A percentile compares a stretch with the other conserved stretches of the same genome.
These are phyloP conservation scores for Ylistrum balloti DNA, from an alignment of 1,140 invertebrate genomes.

Conservation along the genomic window DNA sequence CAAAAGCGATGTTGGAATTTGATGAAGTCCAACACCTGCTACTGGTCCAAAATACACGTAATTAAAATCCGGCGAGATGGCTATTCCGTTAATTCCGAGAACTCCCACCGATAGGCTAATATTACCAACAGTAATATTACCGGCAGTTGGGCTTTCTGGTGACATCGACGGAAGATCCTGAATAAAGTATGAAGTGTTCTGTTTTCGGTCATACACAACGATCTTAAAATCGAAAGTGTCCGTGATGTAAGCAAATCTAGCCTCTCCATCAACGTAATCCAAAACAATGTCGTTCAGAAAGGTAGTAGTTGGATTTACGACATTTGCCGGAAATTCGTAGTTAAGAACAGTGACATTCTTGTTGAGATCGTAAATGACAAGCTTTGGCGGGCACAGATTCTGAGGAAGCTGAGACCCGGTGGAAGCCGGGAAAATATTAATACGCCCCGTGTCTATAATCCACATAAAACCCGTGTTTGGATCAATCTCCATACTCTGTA, in stretches of 20 bases:
- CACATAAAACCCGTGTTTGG: constrained; percentile 63
- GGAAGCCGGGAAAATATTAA: neutral
- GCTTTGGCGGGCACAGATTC: constrained; percentile 61
- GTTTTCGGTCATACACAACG: constrained; percentile 49
- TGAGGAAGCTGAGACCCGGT: neutral
- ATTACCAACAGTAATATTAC: neutral
- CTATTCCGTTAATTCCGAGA: constrained; percentile 58
- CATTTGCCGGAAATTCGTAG: constrained; percentile 53
- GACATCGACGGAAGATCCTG: constrained; percentile 51
- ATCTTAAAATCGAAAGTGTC: constrained; percentile 50
- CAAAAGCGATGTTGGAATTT: constrained; percentile 42
- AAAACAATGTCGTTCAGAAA: constrained; percentile 65
- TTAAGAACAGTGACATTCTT: constrained; percentile 30
- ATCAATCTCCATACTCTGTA: constrained; percentile 65
- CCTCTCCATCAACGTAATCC: constrained; percentile 54
- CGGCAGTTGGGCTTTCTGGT: neutral
- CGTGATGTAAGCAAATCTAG: constrained; percentile 60
- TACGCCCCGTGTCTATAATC: constrained; percentile 60
- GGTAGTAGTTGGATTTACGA: constrained; percentile 46
- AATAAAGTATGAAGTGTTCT: constrained; percentile 42
- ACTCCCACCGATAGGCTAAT: constrained; percentile 8
- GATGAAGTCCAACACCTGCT: constrained; percentile 50
- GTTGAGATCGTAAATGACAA: constrained; percentile 62
- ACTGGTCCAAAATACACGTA: constrained; percentile 61
- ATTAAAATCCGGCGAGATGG: constrained; percentile 61